Conservation (phyloP, 2,797 vertebrate genomes). For the Galaxias olidus region DNA sequence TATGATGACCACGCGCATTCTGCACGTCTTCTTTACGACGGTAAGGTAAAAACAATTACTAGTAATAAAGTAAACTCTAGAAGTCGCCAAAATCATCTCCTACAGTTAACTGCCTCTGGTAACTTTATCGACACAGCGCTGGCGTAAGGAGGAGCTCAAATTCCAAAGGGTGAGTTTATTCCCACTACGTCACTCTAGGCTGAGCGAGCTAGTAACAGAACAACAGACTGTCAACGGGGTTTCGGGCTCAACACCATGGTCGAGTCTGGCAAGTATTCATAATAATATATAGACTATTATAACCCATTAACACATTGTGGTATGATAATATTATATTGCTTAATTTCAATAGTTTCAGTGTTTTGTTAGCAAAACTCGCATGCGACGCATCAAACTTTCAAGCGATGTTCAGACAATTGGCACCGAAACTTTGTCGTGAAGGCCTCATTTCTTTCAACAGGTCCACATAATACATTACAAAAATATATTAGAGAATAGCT, state of each 20-base stretch:
- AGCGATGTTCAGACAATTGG: conserved; percentile 53
- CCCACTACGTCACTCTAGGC: conserved; percentile 69
- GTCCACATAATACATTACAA: conserved; percentile 39
- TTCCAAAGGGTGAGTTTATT: conserved; percentile 70
- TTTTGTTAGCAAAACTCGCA: background rate
- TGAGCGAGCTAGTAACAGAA: conserved; percentile 49
- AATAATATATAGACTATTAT: background rate
- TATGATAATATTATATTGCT: background rate
- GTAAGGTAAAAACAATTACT: too few relatives aligned
- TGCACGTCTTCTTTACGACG: too few relatives aligned
- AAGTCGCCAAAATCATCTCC: too few relatives aligned
- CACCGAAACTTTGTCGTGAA: conserved; percentile 66
- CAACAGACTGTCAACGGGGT: conserved; percentile 46
- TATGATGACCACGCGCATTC: too few relatives aligned
- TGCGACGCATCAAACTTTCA: conserved; percentile 47
- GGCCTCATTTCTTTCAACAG: conserved; percentile 74
- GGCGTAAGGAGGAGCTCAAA: conserved; percentile 63
- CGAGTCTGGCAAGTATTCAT: conserved; percentile 44
- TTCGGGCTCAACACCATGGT: conserved; percentile 38
- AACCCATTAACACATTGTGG: accelerated
- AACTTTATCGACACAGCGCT: too few relatives aligned
- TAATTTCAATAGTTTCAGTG: background rate
- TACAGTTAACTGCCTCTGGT: too few relatives aligned
- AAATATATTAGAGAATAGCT: too few relatives aligned
- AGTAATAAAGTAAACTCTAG: too few relatives aligned